phyloP scores from a whole-genome alignment of 2,888 invertebrate genomes.

The Diarsia mendica region DNA sequence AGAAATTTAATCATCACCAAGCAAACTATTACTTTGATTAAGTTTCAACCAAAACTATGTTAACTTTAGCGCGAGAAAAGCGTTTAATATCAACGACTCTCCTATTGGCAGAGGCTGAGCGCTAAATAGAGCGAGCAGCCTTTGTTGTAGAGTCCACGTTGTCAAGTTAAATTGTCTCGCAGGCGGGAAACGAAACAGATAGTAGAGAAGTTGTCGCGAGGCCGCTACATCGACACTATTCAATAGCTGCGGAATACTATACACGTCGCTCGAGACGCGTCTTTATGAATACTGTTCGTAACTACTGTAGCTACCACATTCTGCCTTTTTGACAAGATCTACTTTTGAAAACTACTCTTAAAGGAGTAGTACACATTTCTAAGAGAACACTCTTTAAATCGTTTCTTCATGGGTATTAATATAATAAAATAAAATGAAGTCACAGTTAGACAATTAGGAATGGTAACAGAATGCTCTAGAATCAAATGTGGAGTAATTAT shows the following conservation, averaged over 20 bases:
- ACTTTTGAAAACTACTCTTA: background rate
- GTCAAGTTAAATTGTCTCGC: conserved; percentile 89
- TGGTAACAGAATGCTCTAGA: too few relatives aligned
- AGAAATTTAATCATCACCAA: conserved; percentile 11
- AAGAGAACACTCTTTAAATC: background rate
- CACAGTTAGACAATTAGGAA: background rate
- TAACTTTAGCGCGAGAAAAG: conserved; percentile 60
- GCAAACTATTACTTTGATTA: conserved; percentile 13
- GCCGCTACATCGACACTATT: conserved; percentile 86
- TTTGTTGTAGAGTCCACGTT: conserved; percentile 86
- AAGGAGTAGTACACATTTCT: background rate
- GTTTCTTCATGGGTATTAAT: background rate
- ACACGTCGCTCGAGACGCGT: conserved; percentile 51
- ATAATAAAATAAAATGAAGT: conserved; percentile 1
- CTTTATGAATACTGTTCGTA: conserved; percentile 54
- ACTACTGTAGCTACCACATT: conserved; percentile 48
- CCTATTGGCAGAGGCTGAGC: conserved; percentile 76
- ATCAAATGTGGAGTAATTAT: background rate
- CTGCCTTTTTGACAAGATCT: conserved; percentile 1
- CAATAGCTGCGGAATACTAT: conserved; percentile 74
- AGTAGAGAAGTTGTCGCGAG: conserved; percentile 86
- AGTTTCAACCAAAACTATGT: conserved; percentile 42
- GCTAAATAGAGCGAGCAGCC: conserved; percentile 85
- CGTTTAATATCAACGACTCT: conserved; percentile 76
- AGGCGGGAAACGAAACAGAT: conserved; percentile 89